phyloP scores from a whole-genome alignment of 2,113 vertebrate species.

The Sphyrna mokarran region DNA sequence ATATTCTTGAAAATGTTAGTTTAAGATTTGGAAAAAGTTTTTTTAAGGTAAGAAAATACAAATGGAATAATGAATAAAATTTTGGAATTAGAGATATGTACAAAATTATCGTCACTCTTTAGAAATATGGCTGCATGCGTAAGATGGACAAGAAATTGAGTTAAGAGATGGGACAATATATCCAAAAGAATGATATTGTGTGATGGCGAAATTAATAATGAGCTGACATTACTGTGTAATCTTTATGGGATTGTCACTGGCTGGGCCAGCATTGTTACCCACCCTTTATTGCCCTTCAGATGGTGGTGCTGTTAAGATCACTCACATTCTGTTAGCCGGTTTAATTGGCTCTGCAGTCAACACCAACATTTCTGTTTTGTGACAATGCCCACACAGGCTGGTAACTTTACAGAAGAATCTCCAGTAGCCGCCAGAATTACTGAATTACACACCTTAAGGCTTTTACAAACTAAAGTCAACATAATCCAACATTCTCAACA shows the following conservation, averaged over 20 bases:
- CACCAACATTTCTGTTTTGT: background rate
- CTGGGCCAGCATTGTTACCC: no score
- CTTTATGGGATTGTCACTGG: no score
- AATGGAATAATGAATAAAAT: background rate
- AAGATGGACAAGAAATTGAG: background rate
- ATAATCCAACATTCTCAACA: no score
- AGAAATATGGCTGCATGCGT: background rate
- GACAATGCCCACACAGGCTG: no score
- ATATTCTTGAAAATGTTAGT: no score
- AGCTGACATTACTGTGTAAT: background rate
- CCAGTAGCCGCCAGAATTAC: no score
- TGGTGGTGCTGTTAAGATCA: no score
- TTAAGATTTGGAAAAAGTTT: background rate
- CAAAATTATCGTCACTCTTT: background rate
- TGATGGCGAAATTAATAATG: background rate
- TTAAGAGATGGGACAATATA: background rate
- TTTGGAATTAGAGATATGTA: background rate
- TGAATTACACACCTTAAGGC: no score
- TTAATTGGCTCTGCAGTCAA: background rate
- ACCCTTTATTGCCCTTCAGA: no score
- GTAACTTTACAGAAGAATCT: no score
- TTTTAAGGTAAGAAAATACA: background rate
- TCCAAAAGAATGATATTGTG: background rate
- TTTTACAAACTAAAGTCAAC: no score
- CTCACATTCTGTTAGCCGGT: background rate